Evolutionary conservation across 30 jellyfish, hydroid and myxozoan genomes (phyloP).

Genomic region (Sanderia malayensis): DNA sequence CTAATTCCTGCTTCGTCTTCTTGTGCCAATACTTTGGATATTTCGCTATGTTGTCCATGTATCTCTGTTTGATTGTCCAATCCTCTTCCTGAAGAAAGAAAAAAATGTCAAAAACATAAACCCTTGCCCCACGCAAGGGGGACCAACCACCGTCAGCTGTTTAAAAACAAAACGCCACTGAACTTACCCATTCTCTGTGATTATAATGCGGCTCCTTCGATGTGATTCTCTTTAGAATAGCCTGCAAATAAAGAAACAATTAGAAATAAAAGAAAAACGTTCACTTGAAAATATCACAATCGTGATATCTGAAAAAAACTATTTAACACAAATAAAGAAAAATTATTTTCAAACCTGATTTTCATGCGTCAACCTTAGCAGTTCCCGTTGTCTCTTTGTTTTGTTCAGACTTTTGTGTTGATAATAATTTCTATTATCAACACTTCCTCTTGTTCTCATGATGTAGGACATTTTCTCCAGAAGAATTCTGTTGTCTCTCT

Average conservation of each 20-base stretch:
- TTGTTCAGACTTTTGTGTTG: slow-evolving; percentile 90
- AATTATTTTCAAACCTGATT: slow-evolving; percentile 81
- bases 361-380: slow-evolving; percentile 88
- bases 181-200: slow-evolving; percentile 87
- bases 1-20: slow-evolving; percentile 29
- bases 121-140: no score
- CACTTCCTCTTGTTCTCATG: slow-evolving; percentile 95
- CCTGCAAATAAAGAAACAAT: slow-evolving; percentile 39
- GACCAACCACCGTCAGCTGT: no score
- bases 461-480: slow-evolving; percentile 93
- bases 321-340: no score
- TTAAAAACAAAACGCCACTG: no score
- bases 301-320: no score
- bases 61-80: slow-evolving; percentile 67
- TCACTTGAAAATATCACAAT: no score
- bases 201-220: slow-evolving; percentile 87
- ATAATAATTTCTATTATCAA: slow-evolving; percentile 87
- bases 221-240: slow-evolving; percentile 84
- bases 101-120: no score
- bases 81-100: slow-evolving; percentile 70
- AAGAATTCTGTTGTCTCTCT: slow-evolving; percentile 86
- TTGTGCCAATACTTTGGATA: slow-evolving; percentile 91
- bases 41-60: slow-evolving; percentile 90
- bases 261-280: not conserved
- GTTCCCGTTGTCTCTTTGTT: slow-evolving; percentile 92